Base-by-base conservation (phyloP, 2,113 vertebrate species). In the Meleagris gallopavo region DNA sequence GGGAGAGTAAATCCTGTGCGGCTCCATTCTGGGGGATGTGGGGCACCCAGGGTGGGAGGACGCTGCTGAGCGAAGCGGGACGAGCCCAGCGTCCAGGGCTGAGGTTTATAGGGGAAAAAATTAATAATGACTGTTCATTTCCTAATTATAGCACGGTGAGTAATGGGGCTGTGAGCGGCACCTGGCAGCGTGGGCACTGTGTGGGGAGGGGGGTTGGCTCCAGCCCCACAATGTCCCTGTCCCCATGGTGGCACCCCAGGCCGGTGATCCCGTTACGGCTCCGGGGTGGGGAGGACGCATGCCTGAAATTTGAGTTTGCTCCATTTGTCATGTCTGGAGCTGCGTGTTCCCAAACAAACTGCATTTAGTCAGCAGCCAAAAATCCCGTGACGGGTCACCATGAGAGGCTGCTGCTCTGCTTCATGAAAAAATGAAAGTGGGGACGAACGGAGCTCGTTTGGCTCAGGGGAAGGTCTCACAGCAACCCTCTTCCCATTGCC, bases 301-400 rank as follows among this genome's bases (percentile, higher is more conserved):
- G 91, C 70, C 67, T 96, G 96, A 96, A 95, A 95, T 78, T 69
- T 83, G 95, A 97, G 96, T 93, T 94, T n/a, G 85, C 85, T 91
- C 69, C 84, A 50, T 86, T 90, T 62, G 87, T 92, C 95, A 94
- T 91, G 75, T 74, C 85, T 88, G 70, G 1, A n/a, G 92, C 90
- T 94, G 92, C 32, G 89, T 95, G 94, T 96, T 96, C 90, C 95
- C 92, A 96, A 96, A 96, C 83, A 96, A 95, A 95, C 88, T 70
- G 66, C 2, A 0, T 91, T 94, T 86, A 95, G 95, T 96, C 96
- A 96, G 94, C 2, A 3, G 76, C 75, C 91, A 96, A 97, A 94
- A 94, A 95, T 94, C 93, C 79, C 95, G 46, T 91, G 96, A 94
- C 18, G 21, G 41, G 24, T 55, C 2, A 3, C 89, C 95, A 66